phyloP scores from a whole-genome alignment of 2,113 vertebrate genomes.

The Sylvia atricapilla region DNA sequence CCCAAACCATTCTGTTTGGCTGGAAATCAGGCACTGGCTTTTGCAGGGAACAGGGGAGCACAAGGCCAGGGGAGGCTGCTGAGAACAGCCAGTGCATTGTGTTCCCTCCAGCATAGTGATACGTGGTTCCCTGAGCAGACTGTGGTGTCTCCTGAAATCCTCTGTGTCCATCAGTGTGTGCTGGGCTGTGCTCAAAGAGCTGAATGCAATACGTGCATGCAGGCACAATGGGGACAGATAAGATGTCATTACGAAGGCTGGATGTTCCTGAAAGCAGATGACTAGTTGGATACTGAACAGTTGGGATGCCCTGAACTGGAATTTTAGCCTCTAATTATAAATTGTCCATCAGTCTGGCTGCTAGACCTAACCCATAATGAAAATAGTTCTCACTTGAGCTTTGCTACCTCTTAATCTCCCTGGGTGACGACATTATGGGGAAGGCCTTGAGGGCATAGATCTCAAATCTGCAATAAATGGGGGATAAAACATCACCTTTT shows the following conservation, averaged over 20 bases:
- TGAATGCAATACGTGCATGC: neutral
- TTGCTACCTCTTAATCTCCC: neutral
- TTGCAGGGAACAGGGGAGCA: neutral
- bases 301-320: conserved; percentile 9
- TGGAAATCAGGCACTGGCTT: neutral
- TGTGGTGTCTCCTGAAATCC: neutral
- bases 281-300: conserved; percentile 10
- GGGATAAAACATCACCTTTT: neutral
- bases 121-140: neutral
- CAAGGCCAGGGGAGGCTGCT: neutral
- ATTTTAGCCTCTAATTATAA: neutral
- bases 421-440: neutral
- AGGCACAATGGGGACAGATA: neutral
- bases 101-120: neutral
- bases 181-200: neutral
- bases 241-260: neutral
- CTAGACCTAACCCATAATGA: neutral
- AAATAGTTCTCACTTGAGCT: neutral
- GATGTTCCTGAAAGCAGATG: neutral
- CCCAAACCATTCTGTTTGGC: neutral
- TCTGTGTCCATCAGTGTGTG: rapidly evolving
- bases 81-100: neutral
- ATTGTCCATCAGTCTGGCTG: neutral
- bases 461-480: neutral
- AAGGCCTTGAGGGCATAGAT: neutral